phyloP scores from a whole-genome alignment of 2,113 vertebrate genomes.

The Microcebus tavaratra region DNA sequence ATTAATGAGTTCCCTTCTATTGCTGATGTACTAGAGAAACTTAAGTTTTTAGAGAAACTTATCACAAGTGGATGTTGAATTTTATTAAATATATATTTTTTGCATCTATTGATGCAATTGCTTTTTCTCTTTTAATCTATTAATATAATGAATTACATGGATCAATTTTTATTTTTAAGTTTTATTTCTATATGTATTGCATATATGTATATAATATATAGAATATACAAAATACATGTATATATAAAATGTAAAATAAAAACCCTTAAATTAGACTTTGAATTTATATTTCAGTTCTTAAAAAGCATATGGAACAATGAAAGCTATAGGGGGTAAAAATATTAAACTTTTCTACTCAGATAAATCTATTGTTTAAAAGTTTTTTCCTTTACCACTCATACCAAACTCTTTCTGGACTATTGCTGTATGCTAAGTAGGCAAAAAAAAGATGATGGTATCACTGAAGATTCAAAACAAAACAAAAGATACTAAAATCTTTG shows the following conservation, averaged over 20 bases:
- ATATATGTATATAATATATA: neutral
- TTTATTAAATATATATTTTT: neutral
- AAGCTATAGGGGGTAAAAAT: neutral
- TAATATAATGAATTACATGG: neutral
- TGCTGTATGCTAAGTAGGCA: neutral
- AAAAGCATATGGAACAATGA: neutral
- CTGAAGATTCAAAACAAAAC: neutral
- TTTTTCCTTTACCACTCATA: neutral
- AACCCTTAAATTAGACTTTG: constrained; percentile 2
- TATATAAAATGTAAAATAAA: neutral
- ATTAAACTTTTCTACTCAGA: neutral
- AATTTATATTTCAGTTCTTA: constrained; percentile 11
- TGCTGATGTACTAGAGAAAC: neutral
- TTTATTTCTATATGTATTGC: neutral
- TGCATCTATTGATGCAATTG: neutral
- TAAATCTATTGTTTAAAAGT: neutral
- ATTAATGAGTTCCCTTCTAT: neutral
- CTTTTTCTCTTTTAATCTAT: neutral
- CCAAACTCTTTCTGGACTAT: neutral
- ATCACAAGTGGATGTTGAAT: neutral
- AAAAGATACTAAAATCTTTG: neutral
- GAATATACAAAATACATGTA: neutral
- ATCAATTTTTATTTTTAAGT: neutral
- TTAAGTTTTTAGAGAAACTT: neutral
- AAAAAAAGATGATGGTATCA: constrained; percentile 14